A percentile compares a stretch with the other conserved stretches of the same genome.
These are phyloP conservation scores for Microdon myrmicae DNA, from an alignment of 2,888 invertebrate genomes.

Conservation along the genomic window DNA sequence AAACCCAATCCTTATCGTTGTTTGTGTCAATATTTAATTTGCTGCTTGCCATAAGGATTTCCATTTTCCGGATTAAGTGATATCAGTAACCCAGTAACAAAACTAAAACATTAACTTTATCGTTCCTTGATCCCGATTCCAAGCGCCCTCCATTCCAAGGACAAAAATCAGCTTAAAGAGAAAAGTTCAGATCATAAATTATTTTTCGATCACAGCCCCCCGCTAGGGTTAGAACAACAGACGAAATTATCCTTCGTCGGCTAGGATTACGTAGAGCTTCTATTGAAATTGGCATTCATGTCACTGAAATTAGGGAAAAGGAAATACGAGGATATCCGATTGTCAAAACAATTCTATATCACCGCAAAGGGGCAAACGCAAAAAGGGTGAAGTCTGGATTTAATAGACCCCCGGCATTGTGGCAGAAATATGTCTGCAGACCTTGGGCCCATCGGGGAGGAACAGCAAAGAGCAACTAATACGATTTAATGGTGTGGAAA, in stretches of 20 bases:
- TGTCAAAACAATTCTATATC: slow-evolving; percentile 9
- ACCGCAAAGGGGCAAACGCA: slow-evolving; percentile 5
- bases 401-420: slow-evolving; percentile 47
- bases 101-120: slow-evolving; percentile 29
- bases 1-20: slow-evolving; percentile 24
- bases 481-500: slow-evolving; percentile 62
- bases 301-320: not conserved
- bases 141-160: slow-evolving; percentile 22
- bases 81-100: slow-evolving; percentile 37
- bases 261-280: slow-evolving; percentile 3
- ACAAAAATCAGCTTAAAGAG: slow-evolving; percentile 31
- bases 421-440: slow-evolving; percentile 44
- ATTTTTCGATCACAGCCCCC: slow-evolving; percentile 38
- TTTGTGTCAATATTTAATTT: slow-evolving; percentile 49
- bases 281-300: slow-evolving; percentile 16
- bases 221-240: slow-evolving; percentile 14
- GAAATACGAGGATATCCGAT: slow-evolving; percentile 13
- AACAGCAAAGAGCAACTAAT: too few species aligned
- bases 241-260: not conserved
- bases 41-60: slow-evolving; percentile 12
- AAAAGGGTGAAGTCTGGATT: slow-evolving; percentile 34
- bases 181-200: slow-evolving; percentile 39
- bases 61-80: slow-evolving; percentile 36
- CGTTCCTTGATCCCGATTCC: slow-evolving; percentile 4
- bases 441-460: slow-evolving; percentile 11